Evolutionary conservation across 2,113 vertebrate species (phyloP).

Genomic region (Taxidea taxus): DNA sequence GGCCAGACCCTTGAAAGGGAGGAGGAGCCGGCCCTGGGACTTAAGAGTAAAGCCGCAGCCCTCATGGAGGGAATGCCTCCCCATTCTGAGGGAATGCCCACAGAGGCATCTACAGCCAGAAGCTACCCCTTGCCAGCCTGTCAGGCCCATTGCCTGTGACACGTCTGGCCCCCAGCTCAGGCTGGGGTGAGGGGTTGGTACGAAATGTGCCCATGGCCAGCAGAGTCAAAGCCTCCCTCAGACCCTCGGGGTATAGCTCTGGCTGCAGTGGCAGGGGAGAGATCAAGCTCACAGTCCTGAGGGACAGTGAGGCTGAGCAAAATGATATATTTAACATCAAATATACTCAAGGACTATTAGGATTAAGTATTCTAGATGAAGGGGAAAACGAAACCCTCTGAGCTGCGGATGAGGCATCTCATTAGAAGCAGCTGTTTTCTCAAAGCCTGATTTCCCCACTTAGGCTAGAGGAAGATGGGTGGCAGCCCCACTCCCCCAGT

Average conservation of each 20-base stretch:
- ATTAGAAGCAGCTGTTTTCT: conserved; percentile 81
- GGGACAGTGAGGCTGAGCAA: conserved; percentile 71
- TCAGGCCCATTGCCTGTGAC: neutral
- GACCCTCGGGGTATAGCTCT: neutral
- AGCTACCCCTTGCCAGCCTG: neutral
- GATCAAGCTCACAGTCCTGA: conserved; percentile 63
- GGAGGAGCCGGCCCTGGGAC: neutral
- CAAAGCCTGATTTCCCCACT: conserved; percentile 47
- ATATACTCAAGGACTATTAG: conserved; percentile 82
- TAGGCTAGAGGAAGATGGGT: neutral
- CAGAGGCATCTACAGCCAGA: neutral
- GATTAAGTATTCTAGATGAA: conserved; percentile 85
- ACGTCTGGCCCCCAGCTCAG: neutral
- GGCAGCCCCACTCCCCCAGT: neutral
- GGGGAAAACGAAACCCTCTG: conserved; percentile 79
- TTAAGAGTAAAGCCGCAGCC: neutral
- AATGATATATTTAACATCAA: conserved; percentile 82
- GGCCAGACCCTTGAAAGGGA: neutral
- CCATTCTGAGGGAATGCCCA: too few relatives aligned
- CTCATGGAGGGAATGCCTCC: neutral
- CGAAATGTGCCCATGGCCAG: neutral
- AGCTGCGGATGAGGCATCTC: conserved; percentile 80
- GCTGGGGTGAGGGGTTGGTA: neutral
- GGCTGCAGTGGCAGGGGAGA: conserved; percentile 61
- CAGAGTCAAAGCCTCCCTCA: neutral